Conservation (phyloP, 2,113 vertebrate genomes). For the Taurulus bubalis region DNA sequence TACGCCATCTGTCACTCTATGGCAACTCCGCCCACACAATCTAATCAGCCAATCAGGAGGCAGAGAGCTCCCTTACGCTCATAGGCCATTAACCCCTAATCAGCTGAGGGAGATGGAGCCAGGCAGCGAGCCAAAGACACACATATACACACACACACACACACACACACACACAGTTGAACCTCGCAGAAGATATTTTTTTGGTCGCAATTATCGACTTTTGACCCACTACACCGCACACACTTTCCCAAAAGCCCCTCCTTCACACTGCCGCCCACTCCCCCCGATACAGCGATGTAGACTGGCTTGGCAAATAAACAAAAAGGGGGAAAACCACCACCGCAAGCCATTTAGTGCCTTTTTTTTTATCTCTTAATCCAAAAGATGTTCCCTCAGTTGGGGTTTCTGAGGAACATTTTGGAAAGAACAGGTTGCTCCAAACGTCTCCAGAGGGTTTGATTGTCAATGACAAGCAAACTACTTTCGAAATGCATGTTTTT, state of each 20-base stretch:
- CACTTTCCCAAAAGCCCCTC: conserved; percentile 31
- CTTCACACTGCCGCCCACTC: not conserved
- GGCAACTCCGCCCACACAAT: conserved; percentile 84
- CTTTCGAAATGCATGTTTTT: not conserved
- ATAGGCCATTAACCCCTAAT: conserved; percentile 91
- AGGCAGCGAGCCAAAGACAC: conserved; percentile 76
- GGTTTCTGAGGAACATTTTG: not conserved
- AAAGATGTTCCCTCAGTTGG: not conserved
- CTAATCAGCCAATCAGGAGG: conserved; percentile 83
- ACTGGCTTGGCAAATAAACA: not conserved
- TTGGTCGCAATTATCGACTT: conserved; percentile 53
- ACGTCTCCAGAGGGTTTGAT: not conserved
- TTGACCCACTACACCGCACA: conserved; percentile 24
- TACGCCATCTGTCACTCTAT: conserved; percentile 93
- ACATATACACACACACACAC: conserved; percentile 29
- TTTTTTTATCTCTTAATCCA: not conserved
- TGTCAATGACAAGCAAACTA: not conserved
- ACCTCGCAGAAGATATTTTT: conserved; percentile 27
- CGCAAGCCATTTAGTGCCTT: too few species aligned
- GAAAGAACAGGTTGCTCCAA: not conserved
- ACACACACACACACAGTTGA: conserved; percentile 27
- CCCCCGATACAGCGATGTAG: not conserved
- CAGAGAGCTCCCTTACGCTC: conserved; percentile 74
- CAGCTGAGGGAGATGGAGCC: conserved; percentile 85
- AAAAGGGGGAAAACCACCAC: not conserved